A percentile compares a stretch with the other conserved stretches of the same genome.
These are phyloP conservation scores for Strigamia maritima DNA, from an alignment of 2,888 invertebrate species.

Conservation along the genomic window DNA sequence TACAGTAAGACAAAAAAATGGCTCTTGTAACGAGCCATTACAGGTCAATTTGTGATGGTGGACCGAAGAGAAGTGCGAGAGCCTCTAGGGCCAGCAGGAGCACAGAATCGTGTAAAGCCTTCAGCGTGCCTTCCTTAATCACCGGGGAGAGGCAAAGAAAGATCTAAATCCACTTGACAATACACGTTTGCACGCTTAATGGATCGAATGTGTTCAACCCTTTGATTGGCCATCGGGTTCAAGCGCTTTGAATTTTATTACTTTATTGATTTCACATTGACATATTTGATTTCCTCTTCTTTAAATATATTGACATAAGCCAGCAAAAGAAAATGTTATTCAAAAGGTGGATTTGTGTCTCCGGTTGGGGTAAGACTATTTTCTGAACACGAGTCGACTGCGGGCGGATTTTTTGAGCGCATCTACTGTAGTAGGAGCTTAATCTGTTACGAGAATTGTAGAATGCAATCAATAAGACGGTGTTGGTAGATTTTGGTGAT, in stretches of 20 bases:
- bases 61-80: constrained; percentile 17
- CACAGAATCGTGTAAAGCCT: constrained; percentile 23
- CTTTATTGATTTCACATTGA: neutral
- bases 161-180: neutral
- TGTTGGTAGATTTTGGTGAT: neutral
- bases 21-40: constrained; percentile 18
- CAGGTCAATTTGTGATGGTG: constrained; percentile 23
- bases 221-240: neutral
- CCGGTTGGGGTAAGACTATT: neutral
- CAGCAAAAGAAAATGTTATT: neutral
- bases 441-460: neutral
- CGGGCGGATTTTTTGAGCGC: neutral
- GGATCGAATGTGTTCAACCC: neutral
- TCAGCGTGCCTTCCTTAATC: constrained; percentile 10
- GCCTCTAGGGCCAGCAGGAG: constrained; percentile 15
- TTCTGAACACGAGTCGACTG: neutral
- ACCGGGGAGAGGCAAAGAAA: constrained; percentile 10
- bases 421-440: neutral
- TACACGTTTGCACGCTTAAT: neutral
- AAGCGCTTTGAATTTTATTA: neutral
- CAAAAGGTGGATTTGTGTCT: neutral
- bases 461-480: neutral
- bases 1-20: constrained; percentile 20
- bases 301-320: neutral
- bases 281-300: neutral